Conservation (phyloP, 2,113 vertebrate genomes). For the Cathartes aura region DNA sequence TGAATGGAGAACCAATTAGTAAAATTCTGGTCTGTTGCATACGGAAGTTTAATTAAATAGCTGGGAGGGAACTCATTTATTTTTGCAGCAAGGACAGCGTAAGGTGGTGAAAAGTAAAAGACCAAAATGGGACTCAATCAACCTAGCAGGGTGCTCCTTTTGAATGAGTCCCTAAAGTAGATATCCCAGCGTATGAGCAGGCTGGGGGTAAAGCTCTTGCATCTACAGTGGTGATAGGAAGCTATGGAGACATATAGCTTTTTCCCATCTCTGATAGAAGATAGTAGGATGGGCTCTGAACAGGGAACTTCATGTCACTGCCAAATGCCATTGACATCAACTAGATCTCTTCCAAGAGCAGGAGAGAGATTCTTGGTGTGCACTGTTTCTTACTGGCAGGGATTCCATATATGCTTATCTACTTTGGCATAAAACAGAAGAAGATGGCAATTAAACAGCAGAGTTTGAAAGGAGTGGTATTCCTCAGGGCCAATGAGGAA, state of each 20-base stretch:
- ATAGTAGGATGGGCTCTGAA: neutral
- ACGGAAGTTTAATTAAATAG: neutral
- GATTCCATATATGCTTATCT: neutral
- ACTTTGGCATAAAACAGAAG: neutral
- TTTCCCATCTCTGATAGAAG: neutral
- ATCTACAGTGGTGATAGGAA: neutral
- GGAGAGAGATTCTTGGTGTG: neutral
- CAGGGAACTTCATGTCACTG: neutral
- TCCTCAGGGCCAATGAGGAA: neutral
- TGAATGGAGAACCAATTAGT: neutral
- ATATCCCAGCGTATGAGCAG: neutral
- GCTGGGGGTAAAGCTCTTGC: neutral
- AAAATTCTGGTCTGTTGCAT: neutral
- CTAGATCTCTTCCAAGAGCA: neutral
- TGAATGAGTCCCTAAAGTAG: neutral
- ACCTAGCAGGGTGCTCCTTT: neutral
- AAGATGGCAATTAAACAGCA: neutral
- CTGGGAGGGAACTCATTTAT: neutral
- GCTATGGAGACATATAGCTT: neutral
- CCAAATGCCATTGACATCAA: neutral
- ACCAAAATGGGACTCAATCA: neutral
- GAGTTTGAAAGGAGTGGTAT: neutral
- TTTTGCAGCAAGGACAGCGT: neutral
- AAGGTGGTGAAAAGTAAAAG: neutral
- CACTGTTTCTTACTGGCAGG: neutral